Conservation (phyloP, 2,797 vertebrate species). For the Thunnus albacares region DNA sequence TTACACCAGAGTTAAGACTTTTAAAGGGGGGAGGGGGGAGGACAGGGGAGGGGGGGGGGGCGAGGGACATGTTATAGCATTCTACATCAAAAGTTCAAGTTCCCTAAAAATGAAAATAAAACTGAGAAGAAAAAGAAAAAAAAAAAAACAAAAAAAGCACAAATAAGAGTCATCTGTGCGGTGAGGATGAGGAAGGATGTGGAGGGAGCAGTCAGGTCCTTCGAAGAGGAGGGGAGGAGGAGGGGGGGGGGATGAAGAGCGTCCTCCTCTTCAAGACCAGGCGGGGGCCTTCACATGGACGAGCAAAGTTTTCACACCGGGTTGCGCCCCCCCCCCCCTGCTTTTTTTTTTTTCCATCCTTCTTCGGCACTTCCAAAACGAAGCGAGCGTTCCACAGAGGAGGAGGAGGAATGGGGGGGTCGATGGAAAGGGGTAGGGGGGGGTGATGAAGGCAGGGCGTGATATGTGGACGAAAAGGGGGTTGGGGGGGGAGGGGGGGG, state of each 20-base stretch:
- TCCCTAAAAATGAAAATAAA: conserved; percentile 76
- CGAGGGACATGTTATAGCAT: conserved; percentile 59
- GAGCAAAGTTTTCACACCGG: conserved; percentile 35
- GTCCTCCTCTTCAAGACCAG: conserved; percentile 79
- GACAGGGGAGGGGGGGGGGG: no score
- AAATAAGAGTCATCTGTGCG: conserved; percentile 68
- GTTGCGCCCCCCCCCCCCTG: neutral
- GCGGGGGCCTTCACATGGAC: conserved; percentile 26
- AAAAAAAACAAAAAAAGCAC: conserved; percentile 45
- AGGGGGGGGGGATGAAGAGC: conserved; percentile 23
- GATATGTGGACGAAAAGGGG: conserved; percentile 27
- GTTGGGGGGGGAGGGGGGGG: no score
- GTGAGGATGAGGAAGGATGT: conserved; percentile 29
- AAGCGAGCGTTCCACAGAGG: conserved; percentile 90
- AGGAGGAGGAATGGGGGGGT: conserved; percentile 62
- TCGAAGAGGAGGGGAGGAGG: neutral
- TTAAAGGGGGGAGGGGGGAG: neutral
- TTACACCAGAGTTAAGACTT: conserved; percentile 76
- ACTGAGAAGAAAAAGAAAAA: conserved; percentile 27
- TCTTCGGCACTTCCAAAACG: conserved; percentile 92
- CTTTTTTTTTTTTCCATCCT: no score
- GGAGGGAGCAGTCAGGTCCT: conserved; percentile 46
- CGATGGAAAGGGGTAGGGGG: conserved; percentile 61
- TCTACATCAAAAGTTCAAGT: conserved; percentile 76
- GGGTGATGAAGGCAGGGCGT: conserved; percentile 62